These are phyloP conservation scores for Leistus spinibarbis DNA, from an alignment of 2,888 invertebrate genomes.

Conservation along the genomic window DNA sequence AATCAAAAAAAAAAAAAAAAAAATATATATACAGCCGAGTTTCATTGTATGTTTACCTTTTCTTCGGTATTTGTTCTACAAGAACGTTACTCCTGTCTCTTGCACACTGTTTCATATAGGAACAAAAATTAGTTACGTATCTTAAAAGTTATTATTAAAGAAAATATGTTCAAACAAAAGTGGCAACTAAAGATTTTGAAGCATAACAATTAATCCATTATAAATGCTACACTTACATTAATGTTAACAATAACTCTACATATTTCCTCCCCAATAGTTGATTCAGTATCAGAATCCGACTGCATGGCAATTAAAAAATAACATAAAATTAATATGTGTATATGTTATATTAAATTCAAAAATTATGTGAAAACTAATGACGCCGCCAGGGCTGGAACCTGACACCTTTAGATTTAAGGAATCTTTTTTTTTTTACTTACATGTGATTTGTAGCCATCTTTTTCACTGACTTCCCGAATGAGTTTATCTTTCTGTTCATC, in stretches of 20 bases:
- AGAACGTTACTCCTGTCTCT: neutral
- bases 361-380: too few species aligned
- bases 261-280: slow-evolving; percentile 15
- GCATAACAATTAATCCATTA: neutral
- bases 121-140: neutral
- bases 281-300: neutral
- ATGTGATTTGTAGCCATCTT: slow-evolving; percentile 56
- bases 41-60: neutral
- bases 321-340: neutral
- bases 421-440: too few species aligned
- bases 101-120: neutral
- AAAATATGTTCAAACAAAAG: too few species aligned
- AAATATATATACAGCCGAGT: neutral
- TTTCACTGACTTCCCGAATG: slow-evolving; percentile 61
- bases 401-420: too few species aligned
- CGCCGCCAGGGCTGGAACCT: too few species aligned
- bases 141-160: neutral
- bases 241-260: slow-evolving; percentile 29
- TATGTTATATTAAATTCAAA: too few species aligned
- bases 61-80: neutral
- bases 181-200: too few species aligned
- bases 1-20: neutral
- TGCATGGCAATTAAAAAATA: slow-evolving; percentile 1
- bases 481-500: slow-evolving; percentile 72
- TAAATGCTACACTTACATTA: slow-evolving; percentile 13